phyloP scores from a whole-genome alignment of 2,113 vertebrate species.

The Galbula dea region DNA sequence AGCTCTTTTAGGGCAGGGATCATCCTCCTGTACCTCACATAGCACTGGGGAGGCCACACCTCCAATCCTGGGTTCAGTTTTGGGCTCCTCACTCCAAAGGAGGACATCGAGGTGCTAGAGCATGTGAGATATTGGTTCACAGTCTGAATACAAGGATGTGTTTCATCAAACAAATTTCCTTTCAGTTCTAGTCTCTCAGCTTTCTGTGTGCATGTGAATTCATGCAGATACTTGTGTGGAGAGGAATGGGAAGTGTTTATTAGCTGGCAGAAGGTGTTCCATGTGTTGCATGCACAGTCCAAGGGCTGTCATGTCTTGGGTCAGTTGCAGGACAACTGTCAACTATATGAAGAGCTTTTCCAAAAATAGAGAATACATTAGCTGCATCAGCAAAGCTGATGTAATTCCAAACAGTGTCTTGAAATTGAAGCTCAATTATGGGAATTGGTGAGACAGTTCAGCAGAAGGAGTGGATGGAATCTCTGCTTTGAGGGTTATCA shows the following conservation, averaged over 20 bases:
- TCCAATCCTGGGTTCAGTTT: too few species aligned
- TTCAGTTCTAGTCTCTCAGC: neutral
- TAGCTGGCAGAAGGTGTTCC: neutral
- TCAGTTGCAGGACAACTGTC: neutral
- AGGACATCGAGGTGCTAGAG: too few species aligned
- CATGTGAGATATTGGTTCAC: too few species aligned
- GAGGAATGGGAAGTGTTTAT: accelerated
- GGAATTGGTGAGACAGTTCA: neutral
- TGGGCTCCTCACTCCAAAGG: too few species aligned
- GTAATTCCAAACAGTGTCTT: neutral
- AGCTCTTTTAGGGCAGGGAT: too few species aligned
- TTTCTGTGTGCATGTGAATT: neutral
- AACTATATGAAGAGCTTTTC: neutral
- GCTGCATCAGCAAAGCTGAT: neutral
- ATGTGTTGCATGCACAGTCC: neutral
- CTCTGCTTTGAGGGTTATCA: neutral
- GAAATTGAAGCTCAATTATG: neutral
- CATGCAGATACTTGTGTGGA: accelerated
- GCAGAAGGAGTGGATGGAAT: neutral
- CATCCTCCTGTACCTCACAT: too few species aligned
- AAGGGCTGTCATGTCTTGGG: neutral
- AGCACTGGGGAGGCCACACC: too few species aligned
- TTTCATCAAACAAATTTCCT: neutral
- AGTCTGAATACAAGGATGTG: neutral
- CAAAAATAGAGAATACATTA: accelerated